Conservation (phyloP, 2,888 invertebrate genomes). For the Phorcus lineatus region DNA sequence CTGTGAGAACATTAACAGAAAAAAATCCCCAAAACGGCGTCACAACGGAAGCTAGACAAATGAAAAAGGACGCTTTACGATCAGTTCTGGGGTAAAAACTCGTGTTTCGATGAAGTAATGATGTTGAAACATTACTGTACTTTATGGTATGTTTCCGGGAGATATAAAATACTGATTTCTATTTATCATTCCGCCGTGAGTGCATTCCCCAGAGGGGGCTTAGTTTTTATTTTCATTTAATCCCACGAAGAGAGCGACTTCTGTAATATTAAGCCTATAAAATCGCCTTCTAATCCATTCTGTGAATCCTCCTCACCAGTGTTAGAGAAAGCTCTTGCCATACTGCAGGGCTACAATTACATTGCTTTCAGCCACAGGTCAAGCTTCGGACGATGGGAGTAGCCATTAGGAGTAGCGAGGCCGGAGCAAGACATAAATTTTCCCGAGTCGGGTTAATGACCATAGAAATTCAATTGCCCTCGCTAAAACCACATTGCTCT, state of each 20-base stretch:
- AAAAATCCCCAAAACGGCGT: no score
- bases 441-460: neutral
- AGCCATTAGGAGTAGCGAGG: neutral
- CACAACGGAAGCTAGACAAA: no score
- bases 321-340: neutral
- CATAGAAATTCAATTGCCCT: conserved; percentile 7
- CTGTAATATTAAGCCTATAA: conserved; percentile 19
- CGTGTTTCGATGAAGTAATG: no score
- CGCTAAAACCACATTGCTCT: neutral
- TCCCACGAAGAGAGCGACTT: conserved; percentile 5
- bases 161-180: neutral
- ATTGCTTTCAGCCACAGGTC: neutral
- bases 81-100: no score
- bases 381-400: neutral
- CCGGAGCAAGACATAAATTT: neutral
- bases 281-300: neutral
- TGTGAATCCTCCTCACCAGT: neutral
- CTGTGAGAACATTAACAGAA: no score
- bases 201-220: neutral
- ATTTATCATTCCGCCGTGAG: neutral
- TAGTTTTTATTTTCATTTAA: conserved; percentile 18
- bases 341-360: neutral
- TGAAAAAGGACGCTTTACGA: no score
- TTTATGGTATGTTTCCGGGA: neutral
- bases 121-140: neutral